Conservation (phyloP, 1,140 invertebrate genomes). For the Drosophila parvula region DNA sequence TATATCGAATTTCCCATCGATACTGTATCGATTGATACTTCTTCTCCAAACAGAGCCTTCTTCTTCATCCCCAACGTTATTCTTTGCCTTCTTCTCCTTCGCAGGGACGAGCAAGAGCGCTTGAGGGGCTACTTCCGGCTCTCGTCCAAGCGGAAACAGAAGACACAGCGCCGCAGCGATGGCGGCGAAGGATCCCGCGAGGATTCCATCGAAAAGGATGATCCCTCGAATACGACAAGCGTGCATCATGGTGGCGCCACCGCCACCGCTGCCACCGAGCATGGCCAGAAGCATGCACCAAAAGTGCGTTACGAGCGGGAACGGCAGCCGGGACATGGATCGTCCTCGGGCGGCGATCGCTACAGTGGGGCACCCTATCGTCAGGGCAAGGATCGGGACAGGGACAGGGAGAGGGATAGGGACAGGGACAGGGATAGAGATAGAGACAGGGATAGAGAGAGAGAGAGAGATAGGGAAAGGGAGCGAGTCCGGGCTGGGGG, state of each 20-base stretch:
- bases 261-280: slow-evolving; percentile 9
- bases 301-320: slow-evolving; percentile 48
- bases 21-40: too few species aligned
- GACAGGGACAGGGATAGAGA: slow-evolving; percentile 5
- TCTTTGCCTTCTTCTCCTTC: neutral
- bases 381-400: slow-evolving; percentile 44
- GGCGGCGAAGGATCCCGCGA: slow-evolving; percentile 37
- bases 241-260: slow-evolving; percentile 15
- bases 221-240: slow-evolving; percentile 62
- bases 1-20: too few species aligned
- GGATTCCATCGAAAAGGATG: slow-evolving; percentile 79
- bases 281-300: neutral
- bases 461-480: slow-evolving; percentile 30
- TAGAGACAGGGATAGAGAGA: slow-evolving; percentile 3
- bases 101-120: slow-evolving; percentile 86
- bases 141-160: slow-evolving; percentile 68
- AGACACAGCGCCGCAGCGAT: slow-evolving; percentile 62
- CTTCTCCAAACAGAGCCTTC: too few species aligned
- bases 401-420: slow-evolving; percentile 28
- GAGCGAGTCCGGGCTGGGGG: slow-evolving; percentile 30
- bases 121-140: slow-evolving; percentile 87
- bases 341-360: slow-evolving; percentile 37
- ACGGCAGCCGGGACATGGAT: slow-evolving; percentile 28
- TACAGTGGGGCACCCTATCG: slow-evolving; percentile 59
- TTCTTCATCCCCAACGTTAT: neutral